These are phyloP conservation scores for Myripristis jacobus DNA, from an alignment of 2,797 vertebrate genomes.

Conservation along the genomic window DNA sequence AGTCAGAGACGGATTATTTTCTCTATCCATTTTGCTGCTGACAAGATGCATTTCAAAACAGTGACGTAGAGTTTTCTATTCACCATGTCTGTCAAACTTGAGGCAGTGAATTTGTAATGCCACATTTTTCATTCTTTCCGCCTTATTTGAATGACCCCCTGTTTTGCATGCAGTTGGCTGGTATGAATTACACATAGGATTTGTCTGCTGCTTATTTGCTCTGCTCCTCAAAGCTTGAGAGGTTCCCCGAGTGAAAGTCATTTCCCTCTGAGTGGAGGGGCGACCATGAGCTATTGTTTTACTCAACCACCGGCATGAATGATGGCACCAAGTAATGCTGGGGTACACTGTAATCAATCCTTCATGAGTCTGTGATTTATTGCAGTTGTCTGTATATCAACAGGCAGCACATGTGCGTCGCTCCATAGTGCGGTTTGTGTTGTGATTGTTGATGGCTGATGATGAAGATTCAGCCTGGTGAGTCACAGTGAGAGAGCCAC, in stretches of 20 bases:
- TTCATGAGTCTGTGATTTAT: conserved; percentile 29
- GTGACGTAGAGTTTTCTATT: neutral
- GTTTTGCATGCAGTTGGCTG: conserved; percentile 12
- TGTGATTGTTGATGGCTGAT: conserved; percentile 22
- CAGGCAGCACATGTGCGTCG: conserved; percentile 10
- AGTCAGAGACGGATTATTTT: too few relatives aligned
- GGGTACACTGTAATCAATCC: conserved; percentile 11
- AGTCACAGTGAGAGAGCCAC: conserved; percentile 47
- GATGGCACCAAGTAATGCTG: conserved; percentile 2
- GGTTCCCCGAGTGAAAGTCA: conserved; percentile 33
- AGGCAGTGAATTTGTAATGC: neutral
- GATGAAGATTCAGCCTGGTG: conserved; percentile 37
- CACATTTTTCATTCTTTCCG: conserved; percentile 8
- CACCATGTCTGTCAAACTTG: neutral
- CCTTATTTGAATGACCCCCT: conserved; percentile 8
- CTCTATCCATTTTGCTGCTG: neutral
- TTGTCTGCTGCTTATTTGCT: conserved; percentile 40
- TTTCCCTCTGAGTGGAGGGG: conserved; percentile 39
- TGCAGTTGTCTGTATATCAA: conserved; percentile 16
- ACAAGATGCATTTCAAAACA: neutral
- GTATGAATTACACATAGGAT: conserved; percentile 30
- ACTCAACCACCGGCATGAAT: conserved; percentile 4
- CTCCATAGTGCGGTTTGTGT: conserved; percentile 23
- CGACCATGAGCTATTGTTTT: conserved; percentile 44
- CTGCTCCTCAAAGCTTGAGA: conserved; percentile 43